These are phyloP conservation scores for Lampris incognitus DNA, from an alignment of 2,113 vertebrate species.

Conservation along the genomic window DNA sequence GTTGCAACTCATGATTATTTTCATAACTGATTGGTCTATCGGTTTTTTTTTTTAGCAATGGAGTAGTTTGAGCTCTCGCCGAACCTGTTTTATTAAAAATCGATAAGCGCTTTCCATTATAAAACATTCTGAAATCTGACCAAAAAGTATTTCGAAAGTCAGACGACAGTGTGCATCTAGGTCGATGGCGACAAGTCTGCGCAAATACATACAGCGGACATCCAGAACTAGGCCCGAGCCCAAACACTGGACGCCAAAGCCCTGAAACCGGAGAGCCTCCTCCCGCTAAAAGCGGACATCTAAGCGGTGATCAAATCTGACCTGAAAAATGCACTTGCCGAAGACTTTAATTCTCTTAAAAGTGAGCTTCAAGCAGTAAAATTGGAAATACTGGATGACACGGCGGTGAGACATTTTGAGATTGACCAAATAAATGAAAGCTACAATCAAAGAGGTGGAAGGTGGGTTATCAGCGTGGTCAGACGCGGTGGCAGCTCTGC, in stretches of 20 bases:
- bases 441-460: conserved; percentile 9
- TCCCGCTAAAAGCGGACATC: background rate
- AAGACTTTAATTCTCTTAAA: conserved; percentile 1
- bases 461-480: conserved; percentile 9
- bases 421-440: conserved; percentile 9
- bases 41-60: too few species aligned
- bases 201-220: conserved; percentile 1
- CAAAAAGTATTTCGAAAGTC: too few species aligned
- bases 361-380: background rate
- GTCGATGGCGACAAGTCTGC: background rate
- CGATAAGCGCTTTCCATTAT: too few species aligned
- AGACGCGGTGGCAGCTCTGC: conserved; percentile 2
- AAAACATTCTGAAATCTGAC: too few species aligned
- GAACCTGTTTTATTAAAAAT: too few species aligned
- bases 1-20: too few species aligned
- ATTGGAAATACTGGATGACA: conserved; percentile 10
- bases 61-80: too few species aligned
- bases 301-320: background rate
- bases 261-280: background rate
- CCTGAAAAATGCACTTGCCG: background rate
- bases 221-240: background rate
- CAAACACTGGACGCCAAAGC: background rate
- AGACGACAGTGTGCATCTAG: too few species aligned
- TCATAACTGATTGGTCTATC: too few species aligned
- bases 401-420: background rate